Evolutionary conservation across 2,113 vertebrate genomes (phyloP).

Genomic region (Balaenoptera acutorostrata): DNA sequence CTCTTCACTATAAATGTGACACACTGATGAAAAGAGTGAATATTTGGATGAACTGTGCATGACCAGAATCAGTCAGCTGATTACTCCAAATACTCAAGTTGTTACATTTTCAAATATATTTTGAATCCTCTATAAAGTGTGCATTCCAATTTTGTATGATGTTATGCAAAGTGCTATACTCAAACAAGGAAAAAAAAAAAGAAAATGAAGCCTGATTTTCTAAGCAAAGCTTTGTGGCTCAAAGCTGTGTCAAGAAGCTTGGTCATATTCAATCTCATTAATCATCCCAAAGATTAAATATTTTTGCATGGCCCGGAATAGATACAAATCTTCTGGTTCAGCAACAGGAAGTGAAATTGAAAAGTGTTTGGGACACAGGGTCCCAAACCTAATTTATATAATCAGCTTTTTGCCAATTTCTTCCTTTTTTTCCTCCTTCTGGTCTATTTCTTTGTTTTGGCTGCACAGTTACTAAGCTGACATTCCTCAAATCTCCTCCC

Average conservation of each 20-base stretch:
- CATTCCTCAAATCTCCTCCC: not conserved
- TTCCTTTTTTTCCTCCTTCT: not conserved
- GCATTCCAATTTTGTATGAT: not conserved
- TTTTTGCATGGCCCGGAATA: not conserved
- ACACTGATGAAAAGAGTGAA: not conserved
- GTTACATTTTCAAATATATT: not conserved
- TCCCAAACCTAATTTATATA: not conserved
- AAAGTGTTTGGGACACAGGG: not conserved
- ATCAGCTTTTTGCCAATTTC: not conserved
- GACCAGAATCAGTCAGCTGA: not conserved
- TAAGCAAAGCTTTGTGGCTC: not conserved
- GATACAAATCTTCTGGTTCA: not conserved
- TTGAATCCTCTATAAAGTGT: not conserved
- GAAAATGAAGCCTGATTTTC: not conserved
- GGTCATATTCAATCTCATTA: constrained; percentile 5
- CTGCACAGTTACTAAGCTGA: not conserved
- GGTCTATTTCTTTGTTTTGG: not conserved
- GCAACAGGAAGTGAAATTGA: not conserved
- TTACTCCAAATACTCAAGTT: constrained; percentile 2
- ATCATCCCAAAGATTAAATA: not conserved
- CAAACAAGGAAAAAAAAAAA: not conserved
- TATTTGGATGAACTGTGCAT: constrained; percentile 19
- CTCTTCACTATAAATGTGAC: constrained; percentile 15
- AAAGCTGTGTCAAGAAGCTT: not conserved
- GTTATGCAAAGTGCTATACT: not conserved